Percentiles rank a stretch among this genome's conserved stretches.
Conservation (phyloP, 2,888 invertebrate species). For the Acholoe squamosa region DNA sequence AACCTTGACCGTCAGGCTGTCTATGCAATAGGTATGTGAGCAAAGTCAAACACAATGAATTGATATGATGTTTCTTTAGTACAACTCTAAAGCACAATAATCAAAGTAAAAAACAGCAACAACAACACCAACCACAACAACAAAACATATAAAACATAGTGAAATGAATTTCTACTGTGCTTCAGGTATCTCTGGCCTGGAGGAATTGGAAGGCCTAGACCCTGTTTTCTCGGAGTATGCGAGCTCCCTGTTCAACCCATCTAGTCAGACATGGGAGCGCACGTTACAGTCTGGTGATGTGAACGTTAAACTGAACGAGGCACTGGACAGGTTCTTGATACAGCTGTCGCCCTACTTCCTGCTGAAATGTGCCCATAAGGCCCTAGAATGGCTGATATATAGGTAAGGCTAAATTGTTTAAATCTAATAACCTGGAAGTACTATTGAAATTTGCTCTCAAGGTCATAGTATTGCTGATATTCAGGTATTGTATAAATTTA, state of each 20-base stretch:
- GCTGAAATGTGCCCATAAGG: conserved; percentile 92
- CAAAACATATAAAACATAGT: too few relatives aligned
- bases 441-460: too few relatives aligned
- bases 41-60: too few relatives aligned
- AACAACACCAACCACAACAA: too few relatives aligned
- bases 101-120: too few relatives aligned
- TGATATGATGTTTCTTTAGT: too few relatives aligned
- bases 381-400: conserved; percentile 96
- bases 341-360: conserved; percentile 93
- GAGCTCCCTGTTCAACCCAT: conserved; percentile 89
- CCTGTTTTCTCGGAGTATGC: conserved; percentile 89
- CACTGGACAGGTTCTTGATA: conserved; percentile 91
- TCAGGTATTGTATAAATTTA: too few relatives aligned
- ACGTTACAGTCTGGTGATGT: conserved; percentile 89
- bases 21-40: conserved; percentile 89
- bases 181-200: conserved; percentile 90
- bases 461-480: too few relatives aligned
- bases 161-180: conserved; percentile 56
- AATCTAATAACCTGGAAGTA: too few relatives aligned
- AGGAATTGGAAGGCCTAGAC: conserved; percentile 91
- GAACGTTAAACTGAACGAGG: conserved; percentile 90
- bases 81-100: too few relatives aligned
- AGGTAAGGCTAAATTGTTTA: conserved; percentile 84
- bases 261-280: conserved; percentile 91
- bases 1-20: conserved; percentile 92